Base-by-base conservation (phyloP, 2,797 vertebrate genomes). In the Aldrovandia affinis region DNA sequence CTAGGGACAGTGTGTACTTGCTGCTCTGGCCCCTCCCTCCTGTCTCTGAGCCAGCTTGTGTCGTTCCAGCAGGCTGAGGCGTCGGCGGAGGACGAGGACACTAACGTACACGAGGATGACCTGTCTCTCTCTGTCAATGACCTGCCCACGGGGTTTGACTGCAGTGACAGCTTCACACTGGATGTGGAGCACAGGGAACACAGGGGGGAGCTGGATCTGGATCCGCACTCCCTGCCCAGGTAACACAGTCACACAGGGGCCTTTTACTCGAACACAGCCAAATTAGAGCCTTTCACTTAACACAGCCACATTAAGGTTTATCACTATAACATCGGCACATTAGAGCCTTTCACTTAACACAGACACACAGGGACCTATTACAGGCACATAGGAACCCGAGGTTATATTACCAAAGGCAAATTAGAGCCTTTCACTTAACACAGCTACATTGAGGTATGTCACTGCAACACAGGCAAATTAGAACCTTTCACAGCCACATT, bases 141-240 rank as follows among this genome's bases (percentile, higher is more conserved):
- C 90, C 92, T 97, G 39, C 97, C 97, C 2, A 96, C 95, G 0
- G 96, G 96, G 80, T 99, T 98, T 12, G 97, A 99, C 91, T 97
- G 97, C 83, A 97, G 97, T 0, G 97, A 98, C 86, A 97, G 96
- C 92, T 96, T 98, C 87, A 97, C 96, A 84, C 93, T 98, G 88
- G 97, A 98, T 87, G 95, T 96, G 92, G 95, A 96, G 6, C 96
- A 96, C 28, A 95, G 96, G 54, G 95, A 96, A 88, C 97, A 96
- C 86, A 97, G 96, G 85, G 90, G 88, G 68, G 91, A 90, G 55
- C 90, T 85, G 54, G 92, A 92, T 33, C 89, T 94, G 70, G 93
- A 95, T 90, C 90, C 93, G 63, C 94, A 90, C 91, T 95, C 90
- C 86, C 90, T 95, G 85, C 93, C 94, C 84, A 94, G 95, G 94